Conservation (phyloP, 2,113 vertebrate genomes). For the Pseudorasbora parva region DNA sequence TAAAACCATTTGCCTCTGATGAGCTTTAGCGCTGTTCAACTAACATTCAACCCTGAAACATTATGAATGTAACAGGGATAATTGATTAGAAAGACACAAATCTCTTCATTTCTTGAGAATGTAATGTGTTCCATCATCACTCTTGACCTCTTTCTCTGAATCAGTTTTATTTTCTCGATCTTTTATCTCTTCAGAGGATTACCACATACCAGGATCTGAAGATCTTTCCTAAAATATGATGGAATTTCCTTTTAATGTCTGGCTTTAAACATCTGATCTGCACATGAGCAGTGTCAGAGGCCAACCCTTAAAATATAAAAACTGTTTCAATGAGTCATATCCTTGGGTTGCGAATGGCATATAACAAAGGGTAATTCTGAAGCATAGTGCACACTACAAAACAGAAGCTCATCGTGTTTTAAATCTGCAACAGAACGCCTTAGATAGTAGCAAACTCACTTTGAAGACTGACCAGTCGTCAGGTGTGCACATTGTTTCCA, state of each 20-base stretch:
- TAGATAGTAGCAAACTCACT: not conserved
- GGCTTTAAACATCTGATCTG: constrained; percentile 69
- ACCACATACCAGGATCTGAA: constrained; percentile 35
- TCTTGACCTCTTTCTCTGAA: not conserved
- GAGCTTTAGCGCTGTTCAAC: not conserved
- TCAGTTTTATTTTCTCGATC: not conserved
- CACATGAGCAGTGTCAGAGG: constrained; percentile 56
- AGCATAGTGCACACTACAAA: not conserved
- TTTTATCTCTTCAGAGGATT: not conserved
- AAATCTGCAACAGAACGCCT: not conserved
- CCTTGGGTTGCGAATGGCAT: not conserved
- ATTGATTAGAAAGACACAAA: not conserved
- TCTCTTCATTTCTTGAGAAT: not conserved
- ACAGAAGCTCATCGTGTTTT: not conserved
- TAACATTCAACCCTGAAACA: not conserved
- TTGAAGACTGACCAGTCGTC: not conserved
- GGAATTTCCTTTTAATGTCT: constrained; percentile 65
- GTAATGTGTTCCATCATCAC: not conserved
- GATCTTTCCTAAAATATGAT: constrained; percentile 55
- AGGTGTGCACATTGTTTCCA: not conserved
- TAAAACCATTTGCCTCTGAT: not conserved
- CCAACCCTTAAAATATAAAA: not conserved
- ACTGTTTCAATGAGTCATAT: not conserved
- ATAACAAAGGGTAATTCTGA: no score
- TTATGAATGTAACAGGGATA: not conserved